Evolutionary conservation across 1,140 invertebrate genomes (phyloP).

Genomic region (Chymomyza costata): DNA sequence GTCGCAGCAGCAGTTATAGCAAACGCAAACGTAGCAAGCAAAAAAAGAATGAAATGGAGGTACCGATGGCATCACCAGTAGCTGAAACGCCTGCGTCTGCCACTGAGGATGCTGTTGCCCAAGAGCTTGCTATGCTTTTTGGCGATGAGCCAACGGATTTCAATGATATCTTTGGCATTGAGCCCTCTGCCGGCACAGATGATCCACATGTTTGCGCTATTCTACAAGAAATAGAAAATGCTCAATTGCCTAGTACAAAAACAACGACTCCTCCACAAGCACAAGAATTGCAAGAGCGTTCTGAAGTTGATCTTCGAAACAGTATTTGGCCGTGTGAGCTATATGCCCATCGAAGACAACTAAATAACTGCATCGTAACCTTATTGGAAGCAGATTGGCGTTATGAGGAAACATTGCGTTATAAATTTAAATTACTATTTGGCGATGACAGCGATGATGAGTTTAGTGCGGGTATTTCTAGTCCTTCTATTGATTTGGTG

Average conservation of each 20-base stretch:
- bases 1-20: not conserved
- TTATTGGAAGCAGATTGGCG: constrained; percentile 61
- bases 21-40: constrained; percentile 4
- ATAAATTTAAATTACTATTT: constrained; percentile 54
- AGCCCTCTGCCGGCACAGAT: constrained; percentile 19
- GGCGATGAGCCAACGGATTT: constrained; percentile 59
- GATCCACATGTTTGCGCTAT: constrained; percentile 47
- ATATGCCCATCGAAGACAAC: constrained; percentile 50
- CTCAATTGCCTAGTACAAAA: not conserved
- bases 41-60: not conserved
- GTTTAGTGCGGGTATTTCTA: constrained; percentile 51
- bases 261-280: too few relatives aligned
- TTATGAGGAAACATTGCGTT: constrained; percentile 45
- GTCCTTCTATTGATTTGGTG: constrained; percentile 62
- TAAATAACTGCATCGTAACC: constrained; percentile 41
- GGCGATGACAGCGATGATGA: constrained; percentile 70
- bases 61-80: not conserved
- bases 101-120: constrained; percentile 53
- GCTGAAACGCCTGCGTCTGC: constrained; percentile 4
- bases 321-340: constrained; percentile 73
- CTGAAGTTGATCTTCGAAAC: constrained; percentile 39
- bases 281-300: too few relatives aligned
- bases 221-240: constrained; percentile 31
- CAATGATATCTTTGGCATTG: constrained; percentile 63
- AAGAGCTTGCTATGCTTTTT: constrained; percentile 58